Base-by-base conservation (phyloP, 37 sponge, comb jelly and placozoan genomes). In the Amphimedon queenslandica region DNA sequence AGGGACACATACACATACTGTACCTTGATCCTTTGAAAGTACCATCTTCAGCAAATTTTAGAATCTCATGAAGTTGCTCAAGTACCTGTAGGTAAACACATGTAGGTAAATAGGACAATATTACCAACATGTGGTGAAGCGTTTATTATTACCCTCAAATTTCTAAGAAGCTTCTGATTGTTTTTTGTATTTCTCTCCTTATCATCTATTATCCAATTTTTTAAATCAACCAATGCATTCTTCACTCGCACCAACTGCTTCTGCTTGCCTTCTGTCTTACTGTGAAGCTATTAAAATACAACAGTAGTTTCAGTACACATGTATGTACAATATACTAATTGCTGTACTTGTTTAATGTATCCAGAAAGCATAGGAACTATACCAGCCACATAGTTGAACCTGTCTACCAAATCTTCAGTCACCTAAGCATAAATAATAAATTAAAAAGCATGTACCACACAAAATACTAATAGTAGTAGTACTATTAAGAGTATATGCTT, bases 341-440 rank as follows among this genome's bases (percentile, higher is more conserved):
- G n/a, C n/a, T n/a, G n/a, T 47, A 47, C 53, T 18, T 60, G 61
- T n/a, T 13, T 58, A 32, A 82, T 65, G 75, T 91, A 84, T 16
- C 72, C 37, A n/a, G 70, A 78, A n/a, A 92, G 64, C 0, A 92
- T 68, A 0, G 93, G 85, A 20, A 92, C 71, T 29, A 84, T 73
- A 2, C 85, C 93, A 56, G 89, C 81, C 24, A 84, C 89, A 67
- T 73, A 73, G 67, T 80, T 80, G 76, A 88, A 88, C 70, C 78
- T 84, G 42, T 80, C 77, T 42, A 88, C 34, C 53, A 88, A 70
- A 5, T 88, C 75, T 24, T 83, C 77, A 16, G 36, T 61, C 1
- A 92, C 92, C 82, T 82, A 76, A 29, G 65, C 24, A 16, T 18
- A 25, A 34, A 30, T 8, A 42, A 6, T 4, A 51, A 55, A 13